A percentile compares a stretch with the other conserved stretches of the same genome.
Conservation (phyloP, 1,140 invertebrate species). For the Rhyacophila brunnea region DNA sequence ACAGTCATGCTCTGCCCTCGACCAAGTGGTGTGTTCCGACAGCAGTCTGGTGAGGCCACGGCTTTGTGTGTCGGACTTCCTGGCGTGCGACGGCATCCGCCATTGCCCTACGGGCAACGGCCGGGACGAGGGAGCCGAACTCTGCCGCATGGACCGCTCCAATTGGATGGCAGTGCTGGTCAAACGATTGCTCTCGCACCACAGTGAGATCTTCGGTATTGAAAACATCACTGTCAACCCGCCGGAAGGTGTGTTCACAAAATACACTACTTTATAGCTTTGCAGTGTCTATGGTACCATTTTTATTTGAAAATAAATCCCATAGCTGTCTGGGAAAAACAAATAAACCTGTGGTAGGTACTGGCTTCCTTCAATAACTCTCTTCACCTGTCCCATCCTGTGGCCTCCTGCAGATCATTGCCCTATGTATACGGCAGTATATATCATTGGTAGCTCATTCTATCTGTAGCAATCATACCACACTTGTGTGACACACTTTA, state of each 20-base stretch:
- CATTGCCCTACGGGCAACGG: constrained; percentile 53
- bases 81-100: constrained; percentile 54
- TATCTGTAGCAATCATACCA: no score
- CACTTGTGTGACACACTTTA: no score
- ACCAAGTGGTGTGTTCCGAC: constrained; percentile 23
- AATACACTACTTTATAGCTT: background rate
- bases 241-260: constrained; percentile 27
- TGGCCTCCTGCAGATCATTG: no score
- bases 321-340: no score
- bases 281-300: no score
- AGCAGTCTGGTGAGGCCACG: constrained; percentile 41
- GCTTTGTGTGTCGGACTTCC: constrained; percentile 52
- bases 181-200: constrained; percentile 41
- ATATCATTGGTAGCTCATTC: no score
- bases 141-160: constrained; percentile 44
- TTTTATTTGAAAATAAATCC: no score
- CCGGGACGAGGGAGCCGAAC: constrained; percentile 49
- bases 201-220: constrained; percentile 28
- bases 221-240: constrained; percentile 21
- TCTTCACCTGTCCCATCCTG: no score
- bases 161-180: constrained; percentile 44
- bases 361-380: no score
- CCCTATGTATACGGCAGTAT: no score
- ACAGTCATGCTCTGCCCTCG: constrained; percentile 13
- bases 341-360: no score